Conservation (phyloP, 1,140 invertebrate species). For the Platorchestia sp. region DNA sequence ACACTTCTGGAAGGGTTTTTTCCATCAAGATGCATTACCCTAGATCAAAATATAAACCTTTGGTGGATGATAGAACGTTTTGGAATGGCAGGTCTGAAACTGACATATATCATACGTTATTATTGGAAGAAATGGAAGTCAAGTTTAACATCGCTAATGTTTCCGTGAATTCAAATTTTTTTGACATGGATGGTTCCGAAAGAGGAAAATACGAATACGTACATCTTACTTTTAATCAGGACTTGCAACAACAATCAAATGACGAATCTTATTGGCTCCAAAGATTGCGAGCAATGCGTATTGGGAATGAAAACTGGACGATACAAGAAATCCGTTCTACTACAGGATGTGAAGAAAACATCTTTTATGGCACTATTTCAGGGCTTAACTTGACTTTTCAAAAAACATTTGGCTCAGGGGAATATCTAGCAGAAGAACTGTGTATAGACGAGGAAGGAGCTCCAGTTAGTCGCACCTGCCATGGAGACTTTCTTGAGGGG, state of each 20-base stretch:
- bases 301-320: slow-evolving; percentile 28
- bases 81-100: neutral
- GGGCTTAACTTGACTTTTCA: slow-evolving; percentile 59
- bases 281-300: neutral
- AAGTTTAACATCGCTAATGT: neutral
- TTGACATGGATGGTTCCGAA: neutral
- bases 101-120: neutral
- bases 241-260: neutral
- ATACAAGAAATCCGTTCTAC: slow-evolving; percentile 43
- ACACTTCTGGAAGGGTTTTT: neutral
- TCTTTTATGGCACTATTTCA: neutral
- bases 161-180: neutral
- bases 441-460: slow-evolving; percentile 57
- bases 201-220: neutral
- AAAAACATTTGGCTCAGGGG: neutral
- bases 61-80: slow-evolving; percentile 59
- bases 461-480: slow-evolving; percentile 60
- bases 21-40: slow-evolving; percentile 38
- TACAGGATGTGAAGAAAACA: slow-evolving; percentile 33
- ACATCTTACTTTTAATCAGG: neutral
- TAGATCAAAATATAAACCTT: slow-evolving; percentile 35
- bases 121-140: neutral
- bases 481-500: slow-evolving; percentile 59
- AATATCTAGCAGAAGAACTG: slow-evolving; percentile 59
- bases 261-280: neutral